phyloP scores from a whole-genome alignment of 2,113 vertebrate genomes.

The Arizona elegans region DNA sequence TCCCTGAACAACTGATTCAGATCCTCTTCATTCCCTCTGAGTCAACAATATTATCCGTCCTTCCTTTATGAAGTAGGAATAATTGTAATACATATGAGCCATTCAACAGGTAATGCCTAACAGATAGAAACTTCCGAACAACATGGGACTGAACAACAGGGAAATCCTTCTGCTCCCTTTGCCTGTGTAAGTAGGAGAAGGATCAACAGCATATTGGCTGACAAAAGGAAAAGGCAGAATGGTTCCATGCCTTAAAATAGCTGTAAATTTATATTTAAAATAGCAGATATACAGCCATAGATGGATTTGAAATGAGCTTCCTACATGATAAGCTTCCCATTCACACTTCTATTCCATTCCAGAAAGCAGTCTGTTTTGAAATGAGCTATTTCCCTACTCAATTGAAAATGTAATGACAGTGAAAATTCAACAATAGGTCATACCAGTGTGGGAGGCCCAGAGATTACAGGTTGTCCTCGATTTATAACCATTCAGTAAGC shows the following conservation, averaged over 20 bases:
- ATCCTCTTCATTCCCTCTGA: background rate
- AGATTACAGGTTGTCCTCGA: conserved; percentile 46
- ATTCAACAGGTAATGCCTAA: background rate
- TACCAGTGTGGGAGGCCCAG: conserved; percentile 36
- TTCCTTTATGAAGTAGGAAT: background rate
- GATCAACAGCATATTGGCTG: background rate
- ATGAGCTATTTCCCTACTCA: conserved; percentile 6
- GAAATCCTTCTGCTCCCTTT: background rate
- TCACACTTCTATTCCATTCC: conserved; percentile 52
- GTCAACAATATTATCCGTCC: background rate
- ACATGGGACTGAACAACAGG: background rate
- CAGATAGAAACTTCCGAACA: background rate
- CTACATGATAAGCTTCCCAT: conserved; percentile 26
- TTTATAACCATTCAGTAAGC: too few species aligned
- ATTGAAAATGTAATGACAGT: conserved; percentile 35
- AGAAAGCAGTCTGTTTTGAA: conserved; percentile 67
- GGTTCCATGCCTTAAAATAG: background rate
- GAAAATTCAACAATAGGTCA: conserved; percentile 46
- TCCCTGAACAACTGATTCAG: background rate
- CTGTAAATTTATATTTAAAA: background rate
- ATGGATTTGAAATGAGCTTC: conserved; percentile 42
- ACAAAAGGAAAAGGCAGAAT: background rate
- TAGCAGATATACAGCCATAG: background rate
- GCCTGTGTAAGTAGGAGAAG: background rate
- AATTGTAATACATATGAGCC: background rate